These are phyloP conservation scores for Zingel zingel DNA, from an alignment of 2,113 vertebrate genomes.

Conservation along the genomic window DNA sequence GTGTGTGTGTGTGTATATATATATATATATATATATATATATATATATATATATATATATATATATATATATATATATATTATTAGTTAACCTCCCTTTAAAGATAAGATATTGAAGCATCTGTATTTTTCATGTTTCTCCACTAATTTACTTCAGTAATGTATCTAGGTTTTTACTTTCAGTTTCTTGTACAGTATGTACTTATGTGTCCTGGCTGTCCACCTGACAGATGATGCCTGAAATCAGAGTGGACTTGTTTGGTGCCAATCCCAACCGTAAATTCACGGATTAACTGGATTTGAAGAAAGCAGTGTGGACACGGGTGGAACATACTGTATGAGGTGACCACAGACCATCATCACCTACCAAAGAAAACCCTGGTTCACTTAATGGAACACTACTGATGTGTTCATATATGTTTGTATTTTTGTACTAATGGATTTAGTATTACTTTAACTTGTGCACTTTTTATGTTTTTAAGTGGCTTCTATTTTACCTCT, in stretches of 20 bases:
- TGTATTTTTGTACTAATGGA: slow-evolving; percentile 26
- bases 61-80: background rate
- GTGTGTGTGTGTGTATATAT: background rate
- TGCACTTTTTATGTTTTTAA: background rate
- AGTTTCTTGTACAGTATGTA: background rate
- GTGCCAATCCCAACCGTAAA: slow-evolving; percentile 93
- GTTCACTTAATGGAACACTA: background rate
- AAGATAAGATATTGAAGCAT: background rate
- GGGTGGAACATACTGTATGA: slow-evolving; percentile 8
- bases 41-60: background rate
- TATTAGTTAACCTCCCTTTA: background rate
- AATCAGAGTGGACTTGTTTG: slow-evolving; percentile 91
- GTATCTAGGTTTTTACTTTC: background rate
- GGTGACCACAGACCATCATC: slow-evolving; percentile 38
- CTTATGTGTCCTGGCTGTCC: background rate
- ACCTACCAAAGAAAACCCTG: background rate
- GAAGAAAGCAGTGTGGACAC: background rate
- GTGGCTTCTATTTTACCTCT: background rate
- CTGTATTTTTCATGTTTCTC: background rate
- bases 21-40: background rate
- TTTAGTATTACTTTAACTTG: background rate
- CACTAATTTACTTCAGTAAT: background rate
- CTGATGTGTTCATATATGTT: background rate
- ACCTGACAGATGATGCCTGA: slow-evolving; percentile 95
- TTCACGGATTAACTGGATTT: slow-evolving; percentile 90